Percentiles rank a stretch among this genome's conserved stretches.
Evolutionary conservation across 2,888 invertebrate species (phyloP).

Genomic region (Amiota communis): DNA sequence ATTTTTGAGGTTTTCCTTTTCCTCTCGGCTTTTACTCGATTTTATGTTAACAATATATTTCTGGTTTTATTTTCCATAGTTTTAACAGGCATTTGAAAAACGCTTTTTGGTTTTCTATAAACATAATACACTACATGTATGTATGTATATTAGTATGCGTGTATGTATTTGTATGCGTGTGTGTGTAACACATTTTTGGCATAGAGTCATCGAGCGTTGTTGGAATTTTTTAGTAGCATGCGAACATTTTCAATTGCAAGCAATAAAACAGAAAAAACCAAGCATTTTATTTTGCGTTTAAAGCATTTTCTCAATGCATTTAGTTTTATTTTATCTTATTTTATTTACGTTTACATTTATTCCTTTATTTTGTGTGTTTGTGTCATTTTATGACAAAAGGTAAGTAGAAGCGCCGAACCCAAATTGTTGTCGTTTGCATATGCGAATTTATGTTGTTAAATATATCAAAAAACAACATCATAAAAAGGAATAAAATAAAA

Average conservation of each 20-base stretch:
- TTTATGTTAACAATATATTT: conserved; percentile 26
- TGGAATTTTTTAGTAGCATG: conserved; percentile 55
- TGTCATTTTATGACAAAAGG: neutral
- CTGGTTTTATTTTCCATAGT: conserved; percentile 13
- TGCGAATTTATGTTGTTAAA: conserved; percentile 25
- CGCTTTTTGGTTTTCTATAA: conserved; percentile 12
- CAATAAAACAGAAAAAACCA: neutral
- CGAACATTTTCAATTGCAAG: conserved; percentile 27
- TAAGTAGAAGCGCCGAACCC: neutral
- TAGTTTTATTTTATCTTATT: conserved; percentile 9
- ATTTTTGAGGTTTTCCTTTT: conserved; percentile 20
- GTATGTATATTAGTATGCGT: neutral
- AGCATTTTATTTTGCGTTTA: conserved; percentile 19
- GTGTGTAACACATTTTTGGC: conserved; percentile 34
- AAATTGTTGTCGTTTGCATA: neutral
- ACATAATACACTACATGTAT: neutral
- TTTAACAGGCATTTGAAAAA: conserved; percentile 23
- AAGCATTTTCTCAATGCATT: conserved; percentile 26
- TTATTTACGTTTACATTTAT: conserved; percentile 1
- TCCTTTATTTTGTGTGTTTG: neutral
- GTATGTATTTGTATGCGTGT: neutral
- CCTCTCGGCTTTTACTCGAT: neutral
- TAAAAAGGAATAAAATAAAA: neutral
- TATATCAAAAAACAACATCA: neutral
- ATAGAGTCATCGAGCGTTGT: conserved; percentile 55